Evolutionary conservation across 2,113 vertebrate species (phyloP).

Genomic region (Tamias sibiricus): DNA sequence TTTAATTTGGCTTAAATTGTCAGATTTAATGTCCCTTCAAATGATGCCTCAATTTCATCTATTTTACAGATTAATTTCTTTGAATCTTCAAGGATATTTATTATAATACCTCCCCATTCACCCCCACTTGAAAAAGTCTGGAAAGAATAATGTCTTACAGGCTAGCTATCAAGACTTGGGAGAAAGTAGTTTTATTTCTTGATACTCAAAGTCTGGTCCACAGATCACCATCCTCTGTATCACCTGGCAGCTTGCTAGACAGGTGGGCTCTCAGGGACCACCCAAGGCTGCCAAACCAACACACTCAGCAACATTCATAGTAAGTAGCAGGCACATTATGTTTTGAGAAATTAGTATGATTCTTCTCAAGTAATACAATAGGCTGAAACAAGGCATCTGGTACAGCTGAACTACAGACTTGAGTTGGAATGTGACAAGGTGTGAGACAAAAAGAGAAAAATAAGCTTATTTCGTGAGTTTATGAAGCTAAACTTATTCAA

Average conservation of each 20-base stretch:
- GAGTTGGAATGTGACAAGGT: background rate
- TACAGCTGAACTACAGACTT: background rate
- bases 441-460: background rate
- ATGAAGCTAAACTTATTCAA: background rate
- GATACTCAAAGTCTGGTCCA: background rate
- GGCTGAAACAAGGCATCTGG: background rate
- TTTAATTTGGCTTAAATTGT: background rate
- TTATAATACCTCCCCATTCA: background rate
- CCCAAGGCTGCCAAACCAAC: too few species aligned
- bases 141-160: background rate
- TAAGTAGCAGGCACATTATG: background rate
- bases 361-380: background rate
- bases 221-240: background rate
- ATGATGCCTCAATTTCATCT: background rate
- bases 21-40: background rate
- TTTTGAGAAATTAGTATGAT: conserved; percentile 33
- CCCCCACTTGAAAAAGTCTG: background rate
- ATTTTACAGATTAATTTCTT: conserved; percentile 18
- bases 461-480: background rate
- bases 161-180: background rate
- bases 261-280: background rate
- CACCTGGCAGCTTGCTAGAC: background rate
- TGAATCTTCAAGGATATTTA: conserved; percentile 33
- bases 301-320: background rate
- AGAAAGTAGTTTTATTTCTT: background rate